Base-by-base conservation (phyloP, 2,888 invertebrate species). In the Disparrhopalites patrizii region DNA sequence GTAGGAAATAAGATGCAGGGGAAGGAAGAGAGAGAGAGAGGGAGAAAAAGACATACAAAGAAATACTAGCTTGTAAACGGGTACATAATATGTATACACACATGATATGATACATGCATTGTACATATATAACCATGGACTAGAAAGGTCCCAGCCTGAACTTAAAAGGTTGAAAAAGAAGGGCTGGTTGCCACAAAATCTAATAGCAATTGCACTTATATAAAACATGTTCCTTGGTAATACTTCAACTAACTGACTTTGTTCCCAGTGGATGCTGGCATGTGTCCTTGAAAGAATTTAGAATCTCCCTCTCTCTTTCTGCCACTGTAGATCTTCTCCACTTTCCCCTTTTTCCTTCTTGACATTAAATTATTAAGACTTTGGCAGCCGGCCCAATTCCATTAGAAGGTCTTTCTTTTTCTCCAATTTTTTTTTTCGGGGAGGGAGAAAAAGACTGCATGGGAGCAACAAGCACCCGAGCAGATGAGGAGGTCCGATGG, bases 321-420 rank as follows among this genome's bases (percentile, higher is more conserved):
- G 40, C 18, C n/a, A n/a, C n/a, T n/a, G n/a, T 3, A 47, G 10
- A 23, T 20, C 23, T 47, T 23, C 47, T 47, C 47, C 20, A 8
- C 23, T 25, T 47, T 47, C 23, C 47, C 3, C 23, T 47, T 23
- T 36, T 15, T 36, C 15, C 15, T 36, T 10, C 36, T 47, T 47
- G 47, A 47, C 47, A 23, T 25, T 47, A 47, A 47, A 47, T 47
- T 23, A n/a, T 47, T 47, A 47, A 47, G 23, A 47, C 18, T 47
- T 47, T 47, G 47, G 47, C 47, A 47, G 8, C 23, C 47, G n/a
- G 23, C 47, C 47, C 20, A 47, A 47, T 40, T 40, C 40, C 40
- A 18, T 10, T n/a, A n/a, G n/a, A n/a, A n/a, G n/a, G n/a, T n/a
- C n/a, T n/a, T n/a, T n/a, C n/a, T n/a, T n/a, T n/a, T n/a, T n/a